Evolutionary conservation across 2,888 invertebrate species (phyloP).

Genomic region (Plagiodera versicolora): DNA sequence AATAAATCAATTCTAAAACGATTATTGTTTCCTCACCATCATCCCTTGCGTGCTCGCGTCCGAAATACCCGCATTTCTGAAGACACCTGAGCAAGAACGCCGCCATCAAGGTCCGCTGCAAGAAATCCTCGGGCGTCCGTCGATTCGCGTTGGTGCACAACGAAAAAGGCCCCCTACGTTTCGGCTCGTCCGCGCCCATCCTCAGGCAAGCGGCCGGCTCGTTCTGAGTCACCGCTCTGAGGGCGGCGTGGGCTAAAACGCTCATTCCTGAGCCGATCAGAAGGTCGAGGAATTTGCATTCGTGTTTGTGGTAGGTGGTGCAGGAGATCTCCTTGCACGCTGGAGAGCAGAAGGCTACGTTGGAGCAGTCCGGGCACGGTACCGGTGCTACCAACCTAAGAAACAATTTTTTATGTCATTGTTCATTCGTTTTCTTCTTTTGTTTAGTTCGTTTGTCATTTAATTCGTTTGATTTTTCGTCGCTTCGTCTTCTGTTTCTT

Average conservation of each 20-base stretch:
- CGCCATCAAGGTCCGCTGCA: conserved; percentile 77
- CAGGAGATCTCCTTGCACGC: conserved; percentile 68
- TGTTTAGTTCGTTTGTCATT: too few relatives aligned
- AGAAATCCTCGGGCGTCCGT: conserved; percentile 68
- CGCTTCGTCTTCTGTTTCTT: too few relatives aligned
- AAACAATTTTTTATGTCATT: too few relatives aligned
- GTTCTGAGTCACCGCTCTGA: conserved; percentile 76
- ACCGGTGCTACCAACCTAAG: conserved; percentile 66
- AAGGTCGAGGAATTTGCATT: conserved; percentile 74
- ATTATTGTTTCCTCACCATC: too few relatives aligned
- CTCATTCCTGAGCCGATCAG: conserved; percentile 80
- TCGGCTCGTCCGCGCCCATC: conserved; percentile 56
- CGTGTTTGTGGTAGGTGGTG: conserved; percentile 70
- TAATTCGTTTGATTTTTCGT: too few relatives aligned
- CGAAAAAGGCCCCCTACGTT: conserved; percentile 42
- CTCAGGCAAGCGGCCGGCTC: conserved; percentile 57
- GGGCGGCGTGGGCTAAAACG: conserved; percentile 71
- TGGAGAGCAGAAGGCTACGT: conserved; percentile 73
- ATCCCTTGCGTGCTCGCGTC: conserved; percentile 34
- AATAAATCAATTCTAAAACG: too few relatives aligned
- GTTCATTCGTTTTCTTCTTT: too few relatives aligned
- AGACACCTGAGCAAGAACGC: conserved; percentile 73
- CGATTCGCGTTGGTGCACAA: conserved; percentile 67
- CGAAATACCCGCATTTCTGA: conserved; percentile 69
- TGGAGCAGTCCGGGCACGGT: conserved; percentile 73